Conservation (phyloP, 2,888 invertebrate genomes). For the Ctenicera cuprea region DNA sequence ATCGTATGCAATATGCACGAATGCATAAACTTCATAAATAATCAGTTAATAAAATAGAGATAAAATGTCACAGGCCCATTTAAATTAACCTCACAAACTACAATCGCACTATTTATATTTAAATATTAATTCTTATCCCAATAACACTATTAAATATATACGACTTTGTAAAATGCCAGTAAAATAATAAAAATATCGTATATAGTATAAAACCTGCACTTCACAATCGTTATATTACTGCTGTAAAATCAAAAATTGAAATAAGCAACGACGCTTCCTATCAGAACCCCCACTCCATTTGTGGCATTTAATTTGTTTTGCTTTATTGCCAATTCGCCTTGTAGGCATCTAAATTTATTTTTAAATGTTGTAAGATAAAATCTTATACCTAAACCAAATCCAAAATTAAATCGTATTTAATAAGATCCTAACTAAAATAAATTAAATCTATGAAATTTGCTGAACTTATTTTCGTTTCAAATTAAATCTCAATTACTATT, state of each 20-base stretch:
- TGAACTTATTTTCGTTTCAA: no score
- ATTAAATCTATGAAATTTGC: no score
- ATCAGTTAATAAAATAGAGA: neutral
- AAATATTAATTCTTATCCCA: neutral
- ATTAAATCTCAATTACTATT: no score
- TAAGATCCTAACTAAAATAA: no score
- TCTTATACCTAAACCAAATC: no score
- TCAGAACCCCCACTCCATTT: constrained; percentile 19
- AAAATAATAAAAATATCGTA: constrained; percentile 1
- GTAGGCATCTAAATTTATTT: neutral
- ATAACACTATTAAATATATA: neutral
- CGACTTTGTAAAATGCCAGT: neutral
- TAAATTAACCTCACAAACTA: constrained; percentile 52
- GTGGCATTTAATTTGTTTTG: constrained; percentile 32
- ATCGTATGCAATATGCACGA: constrained; percentile 45
- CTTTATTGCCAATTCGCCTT: constrained; percentile 24
- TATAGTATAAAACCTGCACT: neutral
- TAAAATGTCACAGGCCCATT: constrained; percentile 48
- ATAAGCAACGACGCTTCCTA: constrained; percentile 42
- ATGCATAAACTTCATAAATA: constrained; percentile 32
- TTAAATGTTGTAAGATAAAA: no score
- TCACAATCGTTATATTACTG: neutral
- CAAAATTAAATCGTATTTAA: no score
- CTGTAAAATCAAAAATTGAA: constrained; percentile 28
- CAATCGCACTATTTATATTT: constrained; percentile 4